Evolutionary conservation across 2,888 invertebrate genomes (phyloP).

Genomic region (Sialis fuliginosa): DNA sequence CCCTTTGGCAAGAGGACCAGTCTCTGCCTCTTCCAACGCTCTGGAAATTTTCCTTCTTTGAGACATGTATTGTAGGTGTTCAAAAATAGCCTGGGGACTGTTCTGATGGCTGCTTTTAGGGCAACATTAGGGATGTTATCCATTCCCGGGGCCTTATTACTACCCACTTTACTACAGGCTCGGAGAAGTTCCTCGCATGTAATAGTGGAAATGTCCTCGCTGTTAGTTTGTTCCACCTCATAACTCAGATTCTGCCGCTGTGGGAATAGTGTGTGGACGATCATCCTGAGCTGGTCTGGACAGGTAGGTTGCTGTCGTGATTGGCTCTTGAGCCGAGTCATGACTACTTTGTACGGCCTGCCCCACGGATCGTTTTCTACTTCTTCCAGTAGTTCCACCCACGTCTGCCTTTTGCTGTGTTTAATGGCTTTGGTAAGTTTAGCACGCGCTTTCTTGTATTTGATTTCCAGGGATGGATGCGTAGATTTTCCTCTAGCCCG

Average conservation of each 20-base stretch:
- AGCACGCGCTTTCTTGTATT: background rate
- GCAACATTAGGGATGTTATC: background rate
- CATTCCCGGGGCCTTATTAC: background rate
- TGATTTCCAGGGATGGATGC: background rate
- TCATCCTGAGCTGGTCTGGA: background rate
- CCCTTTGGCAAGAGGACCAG: constrained; percentile 8
- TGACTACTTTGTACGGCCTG: constrained; percentile 9
- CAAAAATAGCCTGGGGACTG: background rate
- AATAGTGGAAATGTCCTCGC: background rate
- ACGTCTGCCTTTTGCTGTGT: constrained; percentile 6
- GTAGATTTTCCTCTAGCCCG: constrained; percentile 7
- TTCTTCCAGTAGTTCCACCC: constrained; percentile 6
- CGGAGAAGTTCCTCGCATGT: background rate
- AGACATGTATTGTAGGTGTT: constrained; percentile 6
- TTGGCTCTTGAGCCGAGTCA: constrained; percentile 7
- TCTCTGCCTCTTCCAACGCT: constrained; percentile 6
- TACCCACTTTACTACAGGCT: background rate
- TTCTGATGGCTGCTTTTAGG: background rate
- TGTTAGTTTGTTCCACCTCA: too few species aligned
- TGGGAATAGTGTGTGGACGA: too few species aligned
- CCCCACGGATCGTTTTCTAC: constrained; percentile 9
- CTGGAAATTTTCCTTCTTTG: constrained; percentile 5
- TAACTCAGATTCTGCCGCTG: too few species aligned
- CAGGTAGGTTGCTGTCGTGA: background rate
- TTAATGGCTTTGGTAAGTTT: constrained; percentile 6